Conservation (phyloP, 2,113 vertebrate genomes). For the Athene noctua region DNA sequence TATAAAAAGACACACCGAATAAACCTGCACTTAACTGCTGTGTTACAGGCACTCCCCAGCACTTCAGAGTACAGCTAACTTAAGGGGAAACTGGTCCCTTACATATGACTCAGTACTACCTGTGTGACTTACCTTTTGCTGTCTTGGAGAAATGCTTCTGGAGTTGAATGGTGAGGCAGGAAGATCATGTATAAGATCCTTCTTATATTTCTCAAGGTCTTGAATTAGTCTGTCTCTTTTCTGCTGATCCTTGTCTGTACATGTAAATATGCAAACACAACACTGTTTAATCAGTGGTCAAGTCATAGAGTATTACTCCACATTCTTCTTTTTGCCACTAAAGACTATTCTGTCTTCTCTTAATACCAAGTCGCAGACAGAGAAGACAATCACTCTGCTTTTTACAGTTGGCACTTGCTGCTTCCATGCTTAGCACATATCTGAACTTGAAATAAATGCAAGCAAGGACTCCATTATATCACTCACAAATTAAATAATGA, state of each 20-base stretch:
- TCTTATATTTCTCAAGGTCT: constrained; percentile 37
- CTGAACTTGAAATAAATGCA: background rate
- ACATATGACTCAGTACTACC: background rate
- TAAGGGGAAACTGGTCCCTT: background rate
- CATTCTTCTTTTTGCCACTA: background rate
- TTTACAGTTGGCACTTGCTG: background rate
- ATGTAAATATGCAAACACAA: background rate
- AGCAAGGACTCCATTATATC: background rate
- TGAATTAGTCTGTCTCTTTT: constrained; percentile 58
- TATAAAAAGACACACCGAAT: background rate
- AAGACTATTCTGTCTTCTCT: background rate
- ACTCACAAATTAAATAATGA: background rate
- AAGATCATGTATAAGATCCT: background rate
- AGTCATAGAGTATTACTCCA: background rate
- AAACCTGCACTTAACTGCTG: background rate
- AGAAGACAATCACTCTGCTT: background rate
- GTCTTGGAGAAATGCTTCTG: constrained; percentile 30
- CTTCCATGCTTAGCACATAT: background rate
- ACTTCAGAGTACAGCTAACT: background rate
- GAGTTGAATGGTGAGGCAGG: background rate
- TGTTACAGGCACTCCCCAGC: background rate
- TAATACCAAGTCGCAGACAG: background rate
- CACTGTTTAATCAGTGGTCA: background rate
- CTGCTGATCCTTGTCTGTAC: constrained; percentile 58
- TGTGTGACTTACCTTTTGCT: constrained; percentile 15